phyloP scores from a whole-genome alignment of 2,113 vertebrate genomes.

The Calidris pugnax region DNA sequence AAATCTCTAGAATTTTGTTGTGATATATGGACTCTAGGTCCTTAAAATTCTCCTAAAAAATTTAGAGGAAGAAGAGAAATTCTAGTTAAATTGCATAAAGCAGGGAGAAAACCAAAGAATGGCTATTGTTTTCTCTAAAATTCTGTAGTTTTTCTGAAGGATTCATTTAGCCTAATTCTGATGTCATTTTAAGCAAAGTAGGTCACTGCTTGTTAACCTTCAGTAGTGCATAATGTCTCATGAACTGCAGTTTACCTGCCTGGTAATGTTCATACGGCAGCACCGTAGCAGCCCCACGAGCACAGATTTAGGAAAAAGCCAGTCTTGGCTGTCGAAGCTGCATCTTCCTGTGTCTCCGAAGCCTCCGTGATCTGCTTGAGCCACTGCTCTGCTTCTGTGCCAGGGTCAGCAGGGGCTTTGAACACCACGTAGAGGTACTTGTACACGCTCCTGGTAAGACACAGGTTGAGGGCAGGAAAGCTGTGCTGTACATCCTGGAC shows the following conservation, averaged over 20 bases:
- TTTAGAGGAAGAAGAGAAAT: not conserved
- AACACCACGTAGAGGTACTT: too few species aligned
- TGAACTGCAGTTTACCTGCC: not conserved
- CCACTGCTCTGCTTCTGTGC: not conserved
- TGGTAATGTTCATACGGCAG: not conserved
- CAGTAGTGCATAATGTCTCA: not conserved
- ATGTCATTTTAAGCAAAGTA: not conserved
- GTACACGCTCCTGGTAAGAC: not conserved
- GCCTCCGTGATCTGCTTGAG: not conserved
- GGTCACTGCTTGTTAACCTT: not conserved
- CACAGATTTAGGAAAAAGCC: not conserved
- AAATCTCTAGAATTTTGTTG: not conserved
- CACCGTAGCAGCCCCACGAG: not conserved
- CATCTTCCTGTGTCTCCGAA: not conserved
- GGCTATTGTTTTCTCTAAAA: not conserved
- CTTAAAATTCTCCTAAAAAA: not conserved
- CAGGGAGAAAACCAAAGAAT: not conserved
- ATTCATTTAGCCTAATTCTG: not conserved
- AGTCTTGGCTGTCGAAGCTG: not conserved
- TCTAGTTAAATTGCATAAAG: not conserved
- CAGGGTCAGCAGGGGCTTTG: not conserved
- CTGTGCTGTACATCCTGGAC: not conserved
- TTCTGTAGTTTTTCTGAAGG: not conserved
- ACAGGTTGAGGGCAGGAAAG: not conserved
- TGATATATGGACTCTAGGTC: not conserved